These are phyloP conservation scores for Agrochola macilenta DNA, from an alignment of 2,888 invertebrate genomes.

Conservation along the genomic window DNA sequence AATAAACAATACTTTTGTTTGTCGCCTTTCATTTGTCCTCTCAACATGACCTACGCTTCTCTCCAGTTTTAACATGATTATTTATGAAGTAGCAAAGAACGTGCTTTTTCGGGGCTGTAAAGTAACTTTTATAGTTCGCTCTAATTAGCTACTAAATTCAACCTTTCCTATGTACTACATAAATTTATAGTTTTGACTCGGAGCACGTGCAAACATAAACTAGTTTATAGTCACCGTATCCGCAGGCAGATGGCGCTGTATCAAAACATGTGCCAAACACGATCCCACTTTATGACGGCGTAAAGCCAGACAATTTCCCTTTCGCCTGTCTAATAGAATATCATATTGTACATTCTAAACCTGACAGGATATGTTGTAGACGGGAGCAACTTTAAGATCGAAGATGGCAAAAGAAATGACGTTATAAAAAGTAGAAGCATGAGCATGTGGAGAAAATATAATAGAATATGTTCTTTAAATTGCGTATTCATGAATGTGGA, in stretches of 20 bases:
- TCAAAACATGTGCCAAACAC: constrained; percentile 54
- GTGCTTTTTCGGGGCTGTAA: neutral
- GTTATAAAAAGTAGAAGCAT: neutral
- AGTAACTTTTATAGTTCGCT: neutral
- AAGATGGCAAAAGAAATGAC: neutral
- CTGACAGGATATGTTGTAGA: constrained; percentile 16
- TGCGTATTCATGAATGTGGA: neutral
- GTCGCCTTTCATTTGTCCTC: no score
- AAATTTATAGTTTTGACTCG: constrained; percentile 25
- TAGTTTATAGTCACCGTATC: constrained; percentile 39
- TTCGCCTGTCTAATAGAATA: constrained; percentile 46
- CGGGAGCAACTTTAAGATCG: neutral
- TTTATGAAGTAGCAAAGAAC: neutral
- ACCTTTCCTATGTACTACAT: neutral
- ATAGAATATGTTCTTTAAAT: neutral
- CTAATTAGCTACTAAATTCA: neutral
- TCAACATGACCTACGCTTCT: no score
- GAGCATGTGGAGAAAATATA: neutral
- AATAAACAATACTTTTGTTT: no score
- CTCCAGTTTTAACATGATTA: neutral
- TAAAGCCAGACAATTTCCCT: constrained; percentile 64
- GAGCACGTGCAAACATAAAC: constrained; percentile 45
- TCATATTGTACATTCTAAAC: constrained; percentile 40
- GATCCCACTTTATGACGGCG: constrained; percentile 48
- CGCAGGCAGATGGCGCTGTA: constrained; percentile 49